Evolutionary conservation across 2,888 invertebrate species (phyloP).

Genomic region (Griposia aprilina): DNA sequence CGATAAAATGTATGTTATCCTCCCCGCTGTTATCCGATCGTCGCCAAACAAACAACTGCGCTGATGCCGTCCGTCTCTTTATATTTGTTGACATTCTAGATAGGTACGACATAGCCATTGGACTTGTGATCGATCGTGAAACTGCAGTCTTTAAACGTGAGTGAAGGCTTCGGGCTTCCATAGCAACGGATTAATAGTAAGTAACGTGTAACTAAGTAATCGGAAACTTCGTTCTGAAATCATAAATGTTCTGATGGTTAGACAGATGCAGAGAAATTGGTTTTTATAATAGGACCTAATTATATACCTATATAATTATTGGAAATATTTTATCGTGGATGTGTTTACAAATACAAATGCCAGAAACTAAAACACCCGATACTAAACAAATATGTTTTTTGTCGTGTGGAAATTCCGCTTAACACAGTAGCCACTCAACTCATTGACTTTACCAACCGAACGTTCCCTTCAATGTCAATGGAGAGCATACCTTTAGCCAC

Average conservation of each 20-base stretch:
- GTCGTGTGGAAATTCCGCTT: not conserved
- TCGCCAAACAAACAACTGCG: constrained; percentile 41
- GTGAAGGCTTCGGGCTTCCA: not conserved
- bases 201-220: not conserved
- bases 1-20: constrained; percentile 23
- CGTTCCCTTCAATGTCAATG: not conserved
- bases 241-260: not conserved
- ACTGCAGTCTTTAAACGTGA: not conserved
- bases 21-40: constrained; percentile 17
- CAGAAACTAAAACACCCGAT: not conserved
- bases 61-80: constrained; percentile 18
- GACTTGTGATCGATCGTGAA: constrained; percentile 10
- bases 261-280: not conserved
- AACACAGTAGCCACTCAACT: not conserved
- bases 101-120: not conserved
- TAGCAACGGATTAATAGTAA: not conserved
- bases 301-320: not conserved
- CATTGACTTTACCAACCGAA: not conserved
- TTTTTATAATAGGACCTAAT: not conserved
- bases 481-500: not conserved
- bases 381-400: no score
- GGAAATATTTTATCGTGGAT: not conserved
- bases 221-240: not conserved
- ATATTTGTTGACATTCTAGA: constrained; percentile 17
- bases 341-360: not conserved